Evolutionary conservation across 1,140 invertebrate species (phyloP), one percentile per base, ranked within the genome.

Genomic region (Drosophila malerkotliana): DNA sequence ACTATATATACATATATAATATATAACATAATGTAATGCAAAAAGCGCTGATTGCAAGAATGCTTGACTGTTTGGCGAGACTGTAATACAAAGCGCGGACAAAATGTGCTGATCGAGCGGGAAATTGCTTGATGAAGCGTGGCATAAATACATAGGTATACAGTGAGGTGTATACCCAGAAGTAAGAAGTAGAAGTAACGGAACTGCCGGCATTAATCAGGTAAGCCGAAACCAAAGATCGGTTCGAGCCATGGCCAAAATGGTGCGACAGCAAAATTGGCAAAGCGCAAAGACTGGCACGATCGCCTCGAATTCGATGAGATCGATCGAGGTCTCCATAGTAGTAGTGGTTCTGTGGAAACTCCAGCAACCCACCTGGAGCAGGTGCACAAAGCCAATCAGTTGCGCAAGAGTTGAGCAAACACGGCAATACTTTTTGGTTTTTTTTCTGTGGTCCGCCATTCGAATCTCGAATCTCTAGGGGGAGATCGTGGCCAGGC

Each of bases 51-150:
- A 84, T 81, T 61, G 60, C 51, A 55, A 45, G 62, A 51, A 58
- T 59, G 47, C 47, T 44, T 76, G 57, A 44, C 44, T 12, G 45
- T 39, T 73, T 66, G 44, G 64, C 44, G 52, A 28, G 18, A 24
- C 18, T 44, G 80, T 85, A 84, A 84, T 73, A 73, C 60, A 66
- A 84, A 77, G 72, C 74, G 49, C 37, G 37, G 57, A 28, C 68
- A 52, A 77, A 81, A 78, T 67, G 54, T 69, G 82, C 83, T 85
- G 82, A 85, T 88, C 78, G 62, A 72, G 79, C 83, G 75, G 66
- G 45, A 85, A 87, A 75, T 68, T 87, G 74, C 55, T 69, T 75
- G 77, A 87, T 85, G 78, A 81, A 85, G 82, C 81, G 82, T 82
- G 82, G 82, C 82, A 48, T 56, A 85, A 15, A 44, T 47, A 47